Evolutionary conservation across 2,113 vertebrate genomes (phyloP).

Genomic region (Brachyistius frenatus): DNA sequence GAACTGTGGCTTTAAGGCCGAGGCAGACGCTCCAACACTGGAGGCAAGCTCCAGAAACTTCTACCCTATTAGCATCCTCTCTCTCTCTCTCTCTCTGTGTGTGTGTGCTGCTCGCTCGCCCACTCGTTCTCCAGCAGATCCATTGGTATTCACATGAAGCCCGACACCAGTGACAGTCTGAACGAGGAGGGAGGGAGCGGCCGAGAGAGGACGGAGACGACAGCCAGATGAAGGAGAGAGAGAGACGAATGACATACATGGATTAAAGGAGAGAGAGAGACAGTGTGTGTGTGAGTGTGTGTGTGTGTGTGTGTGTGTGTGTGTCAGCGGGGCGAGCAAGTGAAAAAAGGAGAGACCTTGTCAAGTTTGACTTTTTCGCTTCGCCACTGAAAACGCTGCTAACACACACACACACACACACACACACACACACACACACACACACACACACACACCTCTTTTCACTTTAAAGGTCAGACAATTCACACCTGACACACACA

Average conservation of each 20-base stretch:
- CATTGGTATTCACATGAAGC: conserved; percentile 68
- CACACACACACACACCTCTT: conserved; percentile 11
- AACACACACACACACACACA: conserved; percentile 41
- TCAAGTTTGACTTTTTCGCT: conserved; percentile 59
- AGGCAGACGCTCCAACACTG: not conserved
- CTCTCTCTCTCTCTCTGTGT: conserved; percentile 25
- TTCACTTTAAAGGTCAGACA: conserved; percentile 60
- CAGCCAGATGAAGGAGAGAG: conserved; percentile 10
- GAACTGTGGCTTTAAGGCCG: conserved; percentile 14
- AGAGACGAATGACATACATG: not conserved
- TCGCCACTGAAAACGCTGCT: conserved; percentile 16
- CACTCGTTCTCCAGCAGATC: conserved; percentile 26
- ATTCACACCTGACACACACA: conserved; percentile 34
- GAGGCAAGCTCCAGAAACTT: conserved; percentile 52
- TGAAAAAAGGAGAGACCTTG: conserved; percentile 25
- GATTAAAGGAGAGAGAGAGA: conserved; percentile 20
- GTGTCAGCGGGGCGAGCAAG: not conserved
- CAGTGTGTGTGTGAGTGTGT: not conserved
- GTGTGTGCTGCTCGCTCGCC: conserved; percentile 23
- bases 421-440: conserved; percentile 22
- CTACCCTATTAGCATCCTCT: conserved; percentile 51
- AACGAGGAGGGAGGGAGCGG: conserved; percentile 7
- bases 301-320: not conserved
- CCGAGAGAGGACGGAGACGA: conserved; percentile 20
- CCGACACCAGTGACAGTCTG: conserved; percentile 49